A percentile compares a stretch with the other conserved stretches of the same genome.
phyloP scores from a whole-genome alignment of 2,113 vertebrate genomes.

The Semnornis frantzii region DNA sequence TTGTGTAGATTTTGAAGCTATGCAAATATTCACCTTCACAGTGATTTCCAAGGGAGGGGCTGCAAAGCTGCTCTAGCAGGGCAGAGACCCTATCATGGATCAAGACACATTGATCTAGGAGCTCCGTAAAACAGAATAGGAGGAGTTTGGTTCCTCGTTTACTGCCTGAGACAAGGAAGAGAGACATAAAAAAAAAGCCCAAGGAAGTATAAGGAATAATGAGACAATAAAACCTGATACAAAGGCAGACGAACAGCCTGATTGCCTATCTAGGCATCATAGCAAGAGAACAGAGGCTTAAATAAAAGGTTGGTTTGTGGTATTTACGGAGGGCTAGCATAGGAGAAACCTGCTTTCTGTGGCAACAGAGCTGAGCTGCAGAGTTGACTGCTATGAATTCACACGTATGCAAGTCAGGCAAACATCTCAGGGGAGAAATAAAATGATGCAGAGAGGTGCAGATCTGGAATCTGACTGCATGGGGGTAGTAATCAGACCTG shows the following conservation, averaged over 20 bases:
- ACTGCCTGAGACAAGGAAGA: background rate
- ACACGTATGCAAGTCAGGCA: background rate
- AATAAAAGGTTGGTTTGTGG: background rate
- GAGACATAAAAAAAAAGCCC: background rate
- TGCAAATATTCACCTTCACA: background rate
- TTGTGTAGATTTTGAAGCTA: background rate
- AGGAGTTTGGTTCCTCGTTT: background rate
- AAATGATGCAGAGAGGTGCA: background rate
- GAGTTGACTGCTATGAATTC: background rate
- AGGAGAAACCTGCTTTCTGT: background rate
- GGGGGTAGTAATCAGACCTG: background rate
- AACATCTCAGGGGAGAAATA: background rate
- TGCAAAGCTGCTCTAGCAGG: background rate
- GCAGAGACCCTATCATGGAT: background rate
- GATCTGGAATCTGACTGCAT: background rate
- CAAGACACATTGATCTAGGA: background rate
- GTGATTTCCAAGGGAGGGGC: background rate
- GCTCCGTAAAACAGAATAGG: background rate
- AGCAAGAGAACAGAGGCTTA: background rate
- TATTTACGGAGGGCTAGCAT: background rate
- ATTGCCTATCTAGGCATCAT: background rate
- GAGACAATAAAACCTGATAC: background rate
- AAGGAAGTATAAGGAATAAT: background rate
- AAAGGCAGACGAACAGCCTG: background rate
- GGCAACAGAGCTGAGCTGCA: background rate